Evolutionary conservation across 2,888 invertebrate genomes (phyloP).

Genomic region (Ophraella communa): DNA sequence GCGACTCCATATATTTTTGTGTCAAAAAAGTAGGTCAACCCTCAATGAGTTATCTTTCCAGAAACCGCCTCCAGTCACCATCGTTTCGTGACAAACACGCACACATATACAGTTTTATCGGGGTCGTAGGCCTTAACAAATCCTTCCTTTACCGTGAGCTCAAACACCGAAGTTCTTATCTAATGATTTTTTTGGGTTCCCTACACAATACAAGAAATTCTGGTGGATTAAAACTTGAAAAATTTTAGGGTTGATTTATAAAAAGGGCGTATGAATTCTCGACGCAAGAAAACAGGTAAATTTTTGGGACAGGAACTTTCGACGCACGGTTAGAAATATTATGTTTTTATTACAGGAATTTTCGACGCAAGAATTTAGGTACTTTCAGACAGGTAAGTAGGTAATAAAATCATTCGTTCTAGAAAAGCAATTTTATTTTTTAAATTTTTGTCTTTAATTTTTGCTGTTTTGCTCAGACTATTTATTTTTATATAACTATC

Average conservation of each 20-base stretch:
- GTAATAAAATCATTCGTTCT: no score
- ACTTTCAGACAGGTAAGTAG: no score
- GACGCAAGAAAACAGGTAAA: no score
- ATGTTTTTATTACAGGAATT: no score
- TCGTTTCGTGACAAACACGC: conserved; percentile 22
- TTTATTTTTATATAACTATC: no score
- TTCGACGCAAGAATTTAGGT: no score
- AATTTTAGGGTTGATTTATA: conserved; percentile 3
- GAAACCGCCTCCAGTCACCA: conserved; percentile 10
- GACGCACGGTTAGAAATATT: no score
- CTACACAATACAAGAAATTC: conserved; percentile 13
- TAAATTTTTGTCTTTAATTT: no score
- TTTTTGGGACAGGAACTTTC: no score
- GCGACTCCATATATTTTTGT: conserved; percentile 1
- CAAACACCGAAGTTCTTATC: conserved; percentile 13
- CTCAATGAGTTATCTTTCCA: conserved; percentile 20
- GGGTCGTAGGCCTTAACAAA: conserved; percentile 18
- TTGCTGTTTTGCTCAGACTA: no score
- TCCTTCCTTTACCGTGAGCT: conserved; percentile 13
- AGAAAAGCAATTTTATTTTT: no score
- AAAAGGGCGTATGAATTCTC: neutral
- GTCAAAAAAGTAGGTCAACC: conserved; percentile 29
- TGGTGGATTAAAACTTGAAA: no score
- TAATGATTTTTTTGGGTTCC: conserved; percentile 1
- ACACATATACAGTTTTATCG: conserved; percentile 14